phyloP scores from a whole-genome alignment of 2,113 vertebrate species.

The Nothobranchius kuhntae region DNA sequence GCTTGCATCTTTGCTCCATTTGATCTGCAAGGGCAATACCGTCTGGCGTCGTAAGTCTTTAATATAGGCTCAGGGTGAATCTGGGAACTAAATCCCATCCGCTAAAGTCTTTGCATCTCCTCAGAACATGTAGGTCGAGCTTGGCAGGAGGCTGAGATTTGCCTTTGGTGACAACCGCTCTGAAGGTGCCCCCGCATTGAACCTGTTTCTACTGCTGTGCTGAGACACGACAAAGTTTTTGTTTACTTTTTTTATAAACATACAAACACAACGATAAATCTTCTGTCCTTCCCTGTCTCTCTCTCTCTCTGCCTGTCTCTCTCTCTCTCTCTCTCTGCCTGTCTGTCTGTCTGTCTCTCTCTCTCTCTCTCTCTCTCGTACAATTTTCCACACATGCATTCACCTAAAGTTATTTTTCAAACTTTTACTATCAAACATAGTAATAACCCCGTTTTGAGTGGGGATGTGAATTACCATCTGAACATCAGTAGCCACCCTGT shows the following conservation, averaged over 20 bases:
- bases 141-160: constrained; percentile 61
- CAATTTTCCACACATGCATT: constrained; percentile 1
- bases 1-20: constrained; percentile 73
- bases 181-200: constrained; percentile 66
- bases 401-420: not conserved
- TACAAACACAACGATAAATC: constrained; percentile 28
- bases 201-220: constrained; percentile 58
- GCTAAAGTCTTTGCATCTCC: constrained; percentile 57
- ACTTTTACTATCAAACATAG: constrained; percentile 1
- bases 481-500: not conserved
- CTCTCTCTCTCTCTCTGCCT: constrained; percentile 3
- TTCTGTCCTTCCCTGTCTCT: not conserved
- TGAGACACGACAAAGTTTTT: constrained; percentile 42
- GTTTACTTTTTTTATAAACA: not conserved
- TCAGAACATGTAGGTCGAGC: constrained; percentile 39
- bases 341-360: too few relatives aligned
- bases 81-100: constrained; percentile 53
- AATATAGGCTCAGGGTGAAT: constrained; percentile 68
- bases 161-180: constrained; percentile 54
- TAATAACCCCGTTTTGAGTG: not conserved
- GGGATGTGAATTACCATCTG: not conserved
- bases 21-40: constrained; percentile 75
- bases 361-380: constrained; percentile 1
- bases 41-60: constrained; percentile 66
- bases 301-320: too few relatives aligned